Evolutionary conservation across 2,888 invertebrate species (phyloP), one percentile per base, ranked within the genome.

Genomic region (Stenurella melanura): DNA sequence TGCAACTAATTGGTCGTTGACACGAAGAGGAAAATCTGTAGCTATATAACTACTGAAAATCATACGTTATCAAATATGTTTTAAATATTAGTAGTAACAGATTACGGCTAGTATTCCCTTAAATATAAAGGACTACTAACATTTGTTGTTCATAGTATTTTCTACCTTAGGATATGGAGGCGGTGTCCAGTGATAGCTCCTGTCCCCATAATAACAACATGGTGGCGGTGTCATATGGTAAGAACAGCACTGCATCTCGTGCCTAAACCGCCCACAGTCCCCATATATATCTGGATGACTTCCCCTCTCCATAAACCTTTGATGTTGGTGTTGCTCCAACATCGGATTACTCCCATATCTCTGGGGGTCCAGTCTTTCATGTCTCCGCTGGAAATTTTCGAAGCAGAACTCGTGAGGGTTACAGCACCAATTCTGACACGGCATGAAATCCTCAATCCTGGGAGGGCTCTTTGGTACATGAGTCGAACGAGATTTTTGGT

Each of bases 401-500:
- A 91, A 92, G 42, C 91, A 92, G 58, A 79, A 78, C 15, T 86
- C 85, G 60, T 82, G 83, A 11, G 82, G 83, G 57, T 78, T 87
- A 78, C 89, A 89, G 80, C 89, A 89, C 87, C 88, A 89, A 68
- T 84, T 87, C 77, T 88, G 88, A 75, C 88, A 89, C 12, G 84
- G 80, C 42, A 82, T 80, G 76, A 86, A 88, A 73, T 89, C 89
- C 12, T 89, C 89, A 26, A 88, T 81, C 66, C 87, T 83, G 5
- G 88, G 87, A 6, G 89, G 88, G 76, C 86, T 87, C 78, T 89
- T 88, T 26, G 86, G 81, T 10, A 92, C 90, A 86, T 93, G 88
- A 34, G 93, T 92, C 9, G 93, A 93, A 81, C 92, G 90, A 71
- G 93, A 91, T 87, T 93, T 93, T 71, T 92, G 92, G 85, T 94